Evolutionary conservation across 2,113 vertebrate species (phyloP).

Genomic region (Penelope pileata): DNA sequence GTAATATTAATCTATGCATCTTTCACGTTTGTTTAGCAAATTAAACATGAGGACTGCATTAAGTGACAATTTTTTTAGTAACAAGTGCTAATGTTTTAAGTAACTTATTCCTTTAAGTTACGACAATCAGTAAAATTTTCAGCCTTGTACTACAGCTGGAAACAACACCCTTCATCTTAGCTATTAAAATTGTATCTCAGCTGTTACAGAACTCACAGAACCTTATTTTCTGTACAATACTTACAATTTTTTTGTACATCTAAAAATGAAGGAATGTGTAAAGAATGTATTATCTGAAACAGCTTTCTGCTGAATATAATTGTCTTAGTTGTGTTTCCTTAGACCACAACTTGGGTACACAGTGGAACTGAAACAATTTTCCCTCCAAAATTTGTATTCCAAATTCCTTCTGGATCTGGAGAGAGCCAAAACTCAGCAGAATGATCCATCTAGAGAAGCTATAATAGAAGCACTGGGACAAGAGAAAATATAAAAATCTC

Average conservation of each 20-base stretch:
- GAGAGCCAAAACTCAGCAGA: conserved; percentile 49
- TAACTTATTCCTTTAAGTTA: neutral
- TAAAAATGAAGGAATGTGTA: neutral
- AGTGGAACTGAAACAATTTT: neutral
- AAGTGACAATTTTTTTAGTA: neutral
- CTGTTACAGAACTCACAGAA: neutral
- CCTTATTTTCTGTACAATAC: neutral
- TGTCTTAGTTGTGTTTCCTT: neutral
- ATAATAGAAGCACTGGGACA: conserved; percentile 51
- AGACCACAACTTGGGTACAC: neutral
- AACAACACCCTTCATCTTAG: neutral
- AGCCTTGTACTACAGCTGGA: neutral
- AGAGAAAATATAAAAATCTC: conserved; percentile 66
- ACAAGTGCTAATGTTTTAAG: neutral
- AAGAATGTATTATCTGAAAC: neutral
- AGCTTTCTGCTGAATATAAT: neutral
- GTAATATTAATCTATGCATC: neutral
- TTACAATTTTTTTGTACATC: neutral
- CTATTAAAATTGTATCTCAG: neutral
- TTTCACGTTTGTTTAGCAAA: neutral
- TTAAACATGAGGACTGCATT: neutral
- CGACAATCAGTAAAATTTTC: neutral
- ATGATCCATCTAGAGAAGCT: conserved; percentile 49
- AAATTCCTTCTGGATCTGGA: conserved; percentile 28
- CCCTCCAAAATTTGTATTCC: conserved; percentile 28